Evolutionary conservation across 2,113 vertebrate species (phyloP), one percentile per base, ranked within the genome.

Genomic region (Cephalopterus ornatus): DNA sequence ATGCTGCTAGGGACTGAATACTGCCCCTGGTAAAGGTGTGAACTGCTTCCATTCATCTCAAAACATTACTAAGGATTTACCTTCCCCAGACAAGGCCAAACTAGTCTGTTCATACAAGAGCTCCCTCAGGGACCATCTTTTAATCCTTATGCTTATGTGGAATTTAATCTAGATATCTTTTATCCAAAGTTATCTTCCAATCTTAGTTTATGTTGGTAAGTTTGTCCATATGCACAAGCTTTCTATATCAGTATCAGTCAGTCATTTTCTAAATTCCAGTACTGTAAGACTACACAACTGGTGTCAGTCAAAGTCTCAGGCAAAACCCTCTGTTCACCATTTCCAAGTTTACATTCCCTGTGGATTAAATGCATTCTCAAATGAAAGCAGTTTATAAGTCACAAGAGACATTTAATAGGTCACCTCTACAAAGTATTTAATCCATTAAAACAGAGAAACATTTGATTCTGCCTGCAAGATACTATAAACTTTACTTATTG

Each of bases 331-430:
- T 81, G 81, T 52, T 75, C 39, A 63, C 19, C 5, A 55, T 68
- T 85, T 63, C 66, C 56, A 92, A 78, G 61, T 84, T 93, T 74
- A 81, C 23, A 12, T 62, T 84, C 68, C 58, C 56, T 11, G 30
- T 41, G 47, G 83, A 94, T 89, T 89, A 95, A 96, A 79, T 10
- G 46, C 47, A 92, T 92, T 93, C 75, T 76, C 71, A 94, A 92
- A 87, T 21, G 52, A 92, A 93, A 93, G 86, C 44, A 19, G 52
- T 78, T 89, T 88, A 86, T 83, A 93, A 96, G 61, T 87, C 59
- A 77, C 71, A 86, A 78, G 44, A 95, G 50, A 84, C 33, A 35
- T 41, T 88, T 78, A 92, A 92, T 55, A 83, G 67, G 65, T 80
- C 88, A 89, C 83, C 87, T 93, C 93, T 72, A 55, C 33, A 56